These are phyloP conservation scores for Mycetomoellerius zeteki DNA, from an alignment of 1,140 invertebrate species.

Conservation along the genomic window DNA sequence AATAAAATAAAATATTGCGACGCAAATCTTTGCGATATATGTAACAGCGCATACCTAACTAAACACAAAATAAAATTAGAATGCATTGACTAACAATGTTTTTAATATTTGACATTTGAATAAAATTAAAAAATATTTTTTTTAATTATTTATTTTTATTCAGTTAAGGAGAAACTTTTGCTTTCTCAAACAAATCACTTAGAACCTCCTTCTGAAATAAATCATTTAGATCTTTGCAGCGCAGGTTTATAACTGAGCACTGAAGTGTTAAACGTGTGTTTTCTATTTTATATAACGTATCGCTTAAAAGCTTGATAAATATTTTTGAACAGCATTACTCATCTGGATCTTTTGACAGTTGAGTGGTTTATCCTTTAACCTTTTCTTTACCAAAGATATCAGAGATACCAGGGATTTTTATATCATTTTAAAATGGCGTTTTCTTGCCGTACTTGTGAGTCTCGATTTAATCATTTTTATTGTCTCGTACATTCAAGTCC, in stretches of 20 bases:
- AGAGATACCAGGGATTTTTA: background rate
- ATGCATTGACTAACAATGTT: background rate
- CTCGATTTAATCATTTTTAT: slow-evolving; percentile 26
- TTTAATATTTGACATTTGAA: background rate
- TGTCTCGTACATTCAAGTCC: background rate
- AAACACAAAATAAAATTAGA: background rate
- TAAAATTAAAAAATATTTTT: background rate
- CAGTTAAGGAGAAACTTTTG: background rate
- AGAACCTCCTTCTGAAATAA: background rate
- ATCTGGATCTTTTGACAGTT: background rate
- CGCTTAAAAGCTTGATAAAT: slow-evolving; percentile 26
- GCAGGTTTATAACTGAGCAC: background rate
- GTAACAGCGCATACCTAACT: too few relatives aligned
- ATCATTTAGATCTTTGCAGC: background rate
- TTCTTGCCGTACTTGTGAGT: background rate
- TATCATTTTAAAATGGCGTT: background rate
- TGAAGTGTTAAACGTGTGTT: background rate
- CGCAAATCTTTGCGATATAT: background rate
- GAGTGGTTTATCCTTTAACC: background rate
- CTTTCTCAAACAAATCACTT: background rate
- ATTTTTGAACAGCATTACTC: slow-evolving; percentile 25
- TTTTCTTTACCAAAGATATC: background rate
- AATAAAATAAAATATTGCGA: background rate
- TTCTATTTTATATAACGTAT: slow-evolving; percentile 5
- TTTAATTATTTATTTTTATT: background rate